phyloP scores from a whole-genome alignment of 2,888 invertebrate species.

The Pediacus dermestoides region DNA sequence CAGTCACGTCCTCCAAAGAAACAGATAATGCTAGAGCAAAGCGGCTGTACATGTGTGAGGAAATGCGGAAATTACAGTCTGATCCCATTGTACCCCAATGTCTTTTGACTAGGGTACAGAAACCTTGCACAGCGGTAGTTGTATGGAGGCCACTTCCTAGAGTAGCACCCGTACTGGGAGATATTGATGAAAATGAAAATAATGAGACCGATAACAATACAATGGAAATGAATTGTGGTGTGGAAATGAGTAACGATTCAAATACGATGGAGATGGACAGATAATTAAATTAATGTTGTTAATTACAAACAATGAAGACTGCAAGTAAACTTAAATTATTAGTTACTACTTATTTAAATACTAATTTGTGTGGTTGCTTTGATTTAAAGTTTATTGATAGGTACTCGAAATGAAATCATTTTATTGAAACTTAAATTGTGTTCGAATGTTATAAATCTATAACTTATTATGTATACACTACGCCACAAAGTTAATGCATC shows the following conservation, averaged over 20 bases:
- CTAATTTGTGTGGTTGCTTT: too few species aligned
- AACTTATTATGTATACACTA: too few species aligned
- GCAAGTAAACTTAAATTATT: too few species aligned
- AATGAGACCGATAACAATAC: constrained; percentile 47
- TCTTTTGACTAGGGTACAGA: constrained; percentile 55
- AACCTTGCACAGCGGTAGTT: constrained; percentile 75
- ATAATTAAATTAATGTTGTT: too few species aligned
- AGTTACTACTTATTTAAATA: too few species aligned
- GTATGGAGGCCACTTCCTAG: constrained; percentile 60
- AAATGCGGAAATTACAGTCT: constrained; percentile 62
- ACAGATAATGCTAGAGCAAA: constrained; percentile 39
- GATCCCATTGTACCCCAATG: constrained; percentile 66
- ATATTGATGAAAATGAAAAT: constrained; percentile 41
- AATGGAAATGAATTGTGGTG: constrained; percentile 28
- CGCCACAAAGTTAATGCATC: too few species aligned
- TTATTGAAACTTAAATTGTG: too few species aligned
- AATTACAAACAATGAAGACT: too few species aligned
- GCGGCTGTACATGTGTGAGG: constrained; percentile 63
- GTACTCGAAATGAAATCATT: too few species aligned
- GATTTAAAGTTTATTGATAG: too few species aligned
- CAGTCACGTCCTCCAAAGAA: constrained; percentile 33
- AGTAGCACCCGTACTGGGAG: constrained; percentile 39
- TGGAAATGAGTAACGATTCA: constrained; percentile 20
- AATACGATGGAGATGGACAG: constrained; percentile 36
- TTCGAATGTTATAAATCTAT: too few species aligned